A percentile compares a stretch with the other conserved stretches of the same genome.
phyloP scores from a whole-genome alignment of 2,888 invertebrate genomes.

The Mythimna loreyi region DNA sequence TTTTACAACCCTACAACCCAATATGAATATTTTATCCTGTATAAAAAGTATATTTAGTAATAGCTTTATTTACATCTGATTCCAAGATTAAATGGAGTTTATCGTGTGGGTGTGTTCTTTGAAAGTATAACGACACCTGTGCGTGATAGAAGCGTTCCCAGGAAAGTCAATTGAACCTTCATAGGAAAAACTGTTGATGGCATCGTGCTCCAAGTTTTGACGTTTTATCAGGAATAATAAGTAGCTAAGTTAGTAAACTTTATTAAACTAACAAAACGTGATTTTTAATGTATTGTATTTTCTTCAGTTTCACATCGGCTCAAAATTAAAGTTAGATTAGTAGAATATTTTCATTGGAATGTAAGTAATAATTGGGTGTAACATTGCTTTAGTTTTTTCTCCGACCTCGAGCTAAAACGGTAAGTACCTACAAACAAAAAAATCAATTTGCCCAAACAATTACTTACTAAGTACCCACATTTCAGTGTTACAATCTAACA shows the following conservation, averaged over 20 bases:
- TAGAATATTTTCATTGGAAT: not conserved
- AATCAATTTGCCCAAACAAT: conserved; percentile 38
- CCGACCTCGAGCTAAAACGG: conserved; percentile 6
- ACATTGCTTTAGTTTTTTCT: not conserved
- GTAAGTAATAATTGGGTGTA: not conserved
- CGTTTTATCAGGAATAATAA: conserved; percentile 40
- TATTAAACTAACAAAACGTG: conserved; percentile 4
- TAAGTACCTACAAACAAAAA: conserved; percentile 7
- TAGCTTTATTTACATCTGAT: conserved; percentile 10
- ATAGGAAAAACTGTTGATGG: conserved; percentile 35
- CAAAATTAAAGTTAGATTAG: not conserved
- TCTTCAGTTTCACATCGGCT: not conserved
- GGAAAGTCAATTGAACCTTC: conserved; percentile 50
- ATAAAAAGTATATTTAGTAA: not conserved
- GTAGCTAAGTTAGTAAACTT: conserved; percentile 27
- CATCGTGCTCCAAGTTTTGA: conserved; percentile 49
- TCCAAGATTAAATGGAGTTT: conserved; percentile 29
- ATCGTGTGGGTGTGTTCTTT: conserved; percentile 27
- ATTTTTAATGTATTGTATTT: conserved; percentile 10
- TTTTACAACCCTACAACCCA: too few relatives aligned
- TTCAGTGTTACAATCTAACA: conserved; percentile 44
- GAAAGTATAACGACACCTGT: conserved; percentile 58
- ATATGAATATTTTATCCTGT: too few relatives aligned
- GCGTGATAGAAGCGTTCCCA: conserved; percentile 59
- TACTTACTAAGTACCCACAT: conserved; percentile 19